Conservation (phyloP, 2,113 vertebrate species). For the Protobothrops mucrosquamatus region DNA sequence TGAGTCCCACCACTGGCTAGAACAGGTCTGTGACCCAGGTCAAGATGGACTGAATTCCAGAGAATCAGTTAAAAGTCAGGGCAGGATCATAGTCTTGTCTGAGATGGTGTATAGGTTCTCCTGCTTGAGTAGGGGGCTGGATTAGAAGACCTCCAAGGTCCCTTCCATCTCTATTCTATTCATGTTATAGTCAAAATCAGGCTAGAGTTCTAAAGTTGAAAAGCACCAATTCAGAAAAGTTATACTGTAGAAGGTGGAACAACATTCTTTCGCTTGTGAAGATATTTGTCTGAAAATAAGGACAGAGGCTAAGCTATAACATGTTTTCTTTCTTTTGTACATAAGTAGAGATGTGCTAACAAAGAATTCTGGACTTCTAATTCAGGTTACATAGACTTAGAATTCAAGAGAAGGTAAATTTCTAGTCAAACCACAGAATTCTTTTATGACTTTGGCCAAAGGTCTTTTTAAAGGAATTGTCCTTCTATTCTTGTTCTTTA, state of each 20-base stretch:
- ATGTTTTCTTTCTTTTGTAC: not conserved
- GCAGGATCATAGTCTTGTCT: not conserved
- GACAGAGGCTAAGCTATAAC: not conserved
- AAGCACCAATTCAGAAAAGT: not conserved
- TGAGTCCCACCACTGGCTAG: not conserved
- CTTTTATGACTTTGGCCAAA: conserved; percentile 7
- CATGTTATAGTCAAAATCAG: not conserved
- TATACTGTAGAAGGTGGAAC: not conserved
- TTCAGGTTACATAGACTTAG: conserved; percentile 1
- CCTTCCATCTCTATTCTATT: no score
- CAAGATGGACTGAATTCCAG: not conserved
- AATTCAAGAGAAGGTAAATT: conserved; percentile 13
- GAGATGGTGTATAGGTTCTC: no score
- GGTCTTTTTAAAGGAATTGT: not conserved
- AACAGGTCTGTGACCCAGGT: not conserved
- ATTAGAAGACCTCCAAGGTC: no score
- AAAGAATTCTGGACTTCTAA: conserved; percentile 16
- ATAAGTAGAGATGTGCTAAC: not conserved
- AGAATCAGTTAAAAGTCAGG: not conserved
- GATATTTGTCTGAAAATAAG: not conserved
- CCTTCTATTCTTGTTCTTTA: conserved; percentile 29
- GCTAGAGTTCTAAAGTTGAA: not conserved
- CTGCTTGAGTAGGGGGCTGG: no score
- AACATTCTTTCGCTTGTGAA: not conserved
- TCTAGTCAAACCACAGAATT: conserved; percentile 12